Conservation (phyloP, 2,888 invertebrate genomes). For the Rhaphigaster nebulosa region DNA sequence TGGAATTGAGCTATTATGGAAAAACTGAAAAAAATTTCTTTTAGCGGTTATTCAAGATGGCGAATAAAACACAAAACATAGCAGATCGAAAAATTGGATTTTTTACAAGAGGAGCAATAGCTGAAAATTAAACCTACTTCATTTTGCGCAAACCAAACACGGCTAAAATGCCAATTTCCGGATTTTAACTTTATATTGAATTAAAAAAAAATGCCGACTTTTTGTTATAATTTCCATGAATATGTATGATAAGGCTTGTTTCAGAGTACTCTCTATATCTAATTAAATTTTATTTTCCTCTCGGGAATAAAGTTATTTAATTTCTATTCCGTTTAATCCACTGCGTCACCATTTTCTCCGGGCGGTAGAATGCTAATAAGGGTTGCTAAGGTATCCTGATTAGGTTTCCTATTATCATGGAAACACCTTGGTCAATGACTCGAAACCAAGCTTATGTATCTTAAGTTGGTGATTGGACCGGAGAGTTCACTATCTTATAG, state of each 20-base stretch:
- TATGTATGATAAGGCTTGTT: not conserved
- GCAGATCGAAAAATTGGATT: too few species aligned
- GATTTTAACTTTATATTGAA: not conserved
- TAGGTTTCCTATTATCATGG: slow-evolving; percentile 14
- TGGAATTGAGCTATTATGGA: too few species aligned
- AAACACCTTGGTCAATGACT: slow-evolving; percentile 5
- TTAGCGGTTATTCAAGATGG: too few species aligned
- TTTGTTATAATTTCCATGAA: not conserved
- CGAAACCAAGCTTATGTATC: not conserved
- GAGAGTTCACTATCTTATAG: not conserved
- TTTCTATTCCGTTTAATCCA: slow-evolving; percentile 1
- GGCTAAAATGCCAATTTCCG: too few species aligned
- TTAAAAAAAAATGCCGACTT: not conserved
- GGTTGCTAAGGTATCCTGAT: not conserved
- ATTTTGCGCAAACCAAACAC: too few species aligned
- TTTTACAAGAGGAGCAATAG: too few species aligned
- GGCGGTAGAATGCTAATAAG: slow-evolving; percentile 1
- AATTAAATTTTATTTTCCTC: slow-evolving; percentile 30
- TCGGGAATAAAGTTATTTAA: not conserved
- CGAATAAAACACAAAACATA: too few species aligned
- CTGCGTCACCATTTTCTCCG: not conserved
- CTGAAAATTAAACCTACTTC: too few species aligned
- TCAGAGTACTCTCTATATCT: not conserved
- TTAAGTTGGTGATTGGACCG: not conserved
- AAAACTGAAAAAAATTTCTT: too few species aligned